Evolutionary conservation across 1,140 invertebrate species (phyloP), one percentile per base, ranked within the genome.

Genomic region (Hirudo medicinalis): DNA sequence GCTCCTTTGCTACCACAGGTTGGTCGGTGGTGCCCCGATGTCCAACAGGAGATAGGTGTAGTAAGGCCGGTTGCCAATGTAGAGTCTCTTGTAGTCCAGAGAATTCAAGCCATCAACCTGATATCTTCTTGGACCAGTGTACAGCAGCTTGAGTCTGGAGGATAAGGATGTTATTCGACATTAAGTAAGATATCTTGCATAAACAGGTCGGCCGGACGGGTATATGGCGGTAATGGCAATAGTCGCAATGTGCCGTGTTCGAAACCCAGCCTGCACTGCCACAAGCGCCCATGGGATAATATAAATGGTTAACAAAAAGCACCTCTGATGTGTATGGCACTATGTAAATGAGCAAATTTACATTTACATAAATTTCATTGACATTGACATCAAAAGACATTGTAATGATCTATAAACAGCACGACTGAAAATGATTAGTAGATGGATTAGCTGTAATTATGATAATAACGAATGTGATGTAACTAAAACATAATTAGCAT

Each of bases 101-200:
- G 82, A 83, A 74, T 85, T 85, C 40, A 86, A 78, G 2, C 85
- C 85, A 75, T 86, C 85, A 69, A 82, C 77, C 49, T 80, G 77
- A 74, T 81, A 84, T 9, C 85, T 76, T 54, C 81, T 78, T 54
- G 79, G 78, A 3, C 82, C 83, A 13, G 84, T 84, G 67, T 81
- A 76, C 68, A 85, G 76, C 36, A 85, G 77, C 75, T 84, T 75
- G 67, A 74, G 70, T 73, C 80, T 81, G 76, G 67, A 76, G 75
- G n/a, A 72, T 60, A 67, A 66, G 54, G 72, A 32, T 29, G 40
- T 54, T 43, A 19, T 68, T n/a, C 66, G 32, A 43, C 29, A 54
- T 54, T 70, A 57, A 70, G 54, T 13, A 70, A n/a, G n/a, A n/a
- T n/a, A n/a, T n/a, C n/a, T n/a, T n/a, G n/a, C n/a, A n/a, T n/a